Percentiles rank a stretch among this genome's conserved stretches.
phyloP scores from a whole-genome alignment of 2,797 vertebrate species.

The Paguma larvata region DNA sequence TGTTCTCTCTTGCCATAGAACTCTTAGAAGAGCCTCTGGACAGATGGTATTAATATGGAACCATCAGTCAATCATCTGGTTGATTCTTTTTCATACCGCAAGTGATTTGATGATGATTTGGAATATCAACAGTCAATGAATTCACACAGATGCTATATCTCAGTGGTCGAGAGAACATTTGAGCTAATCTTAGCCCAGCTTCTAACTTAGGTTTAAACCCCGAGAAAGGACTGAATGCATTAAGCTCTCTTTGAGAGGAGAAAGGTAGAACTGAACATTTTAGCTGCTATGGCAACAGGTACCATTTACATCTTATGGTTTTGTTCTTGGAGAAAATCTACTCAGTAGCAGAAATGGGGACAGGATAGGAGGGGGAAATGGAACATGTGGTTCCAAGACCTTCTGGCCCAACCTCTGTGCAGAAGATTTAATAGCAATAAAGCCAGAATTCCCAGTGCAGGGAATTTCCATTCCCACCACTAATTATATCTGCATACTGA shows the following conservation, averaged over 20 bases:
- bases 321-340: slow-evolving; percentile 63
- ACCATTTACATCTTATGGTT: background rate
- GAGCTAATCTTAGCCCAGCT: background rate
- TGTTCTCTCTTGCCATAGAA: slow-evolving; percentile 13
- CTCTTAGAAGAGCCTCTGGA: background rate
- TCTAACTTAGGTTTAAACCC: background rate
- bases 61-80: background rate
- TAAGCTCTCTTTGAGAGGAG: background rate
- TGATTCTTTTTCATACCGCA: slow-evolving; percentile 9
- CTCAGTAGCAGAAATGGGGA: slow-evolving; percentile 13
- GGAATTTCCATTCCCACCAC: slow-evolving; percentile 68
- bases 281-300: slow-evolving; percentile 64
- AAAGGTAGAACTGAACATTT: slow-evolving; percentile 30
- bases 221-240: background rate
- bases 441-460: slow-evolving; percentile 60
- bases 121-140: slow-evolving; percentile 17
- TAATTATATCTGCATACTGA: slow-evolving; percentile 74
- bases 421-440: slow-evolving; percentile 72
- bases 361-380: background rate
- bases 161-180: background rate
- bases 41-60: background rate
- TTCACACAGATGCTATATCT: background rate
- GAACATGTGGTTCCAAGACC: slow-evolving; percentile 43
- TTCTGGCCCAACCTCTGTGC: slow-evolving; percentile 47
- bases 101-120: slow-evolving; percentile 33